These are phyloP conservation scores for Neoascia interrupta DNA, from an alignment of 2,888 invertebrate species.

Conservation along the genomic window DNA sequence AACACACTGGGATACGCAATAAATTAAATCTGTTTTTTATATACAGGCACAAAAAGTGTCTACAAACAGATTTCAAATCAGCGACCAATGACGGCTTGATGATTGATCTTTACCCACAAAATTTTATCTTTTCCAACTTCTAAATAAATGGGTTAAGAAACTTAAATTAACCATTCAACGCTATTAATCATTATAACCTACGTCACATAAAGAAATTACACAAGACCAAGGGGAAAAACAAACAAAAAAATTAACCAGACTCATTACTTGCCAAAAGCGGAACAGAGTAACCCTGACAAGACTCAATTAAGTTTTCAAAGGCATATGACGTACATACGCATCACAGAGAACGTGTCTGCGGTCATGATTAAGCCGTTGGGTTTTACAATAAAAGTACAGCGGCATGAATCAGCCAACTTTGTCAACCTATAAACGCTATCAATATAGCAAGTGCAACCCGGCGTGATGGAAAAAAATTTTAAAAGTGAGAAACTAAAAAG, in stretches of 20 bases:
- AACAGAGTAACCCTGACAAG: slow-evolving; percentile 14
- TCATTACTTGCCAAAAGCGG: not conserved
- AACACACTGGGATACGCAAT: too few relatives aligned
- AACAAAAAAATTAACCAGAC: slow-evolving; percentile 18
- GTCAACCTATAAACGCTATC: not conserved
- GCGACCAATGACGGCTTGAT: too few relatives aligned
- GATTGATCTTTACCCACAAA: too few relatives aligned
- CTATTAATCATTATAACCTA: not conserved
- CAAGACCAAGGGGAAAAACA: not conserved
- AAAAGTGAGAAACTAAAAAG: slow-evolving; percentile 8
- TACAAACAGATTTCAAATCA: too few relatives aligned
- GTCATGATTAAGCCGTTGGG: not conserved
- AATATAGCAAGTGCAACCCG: not conserved
- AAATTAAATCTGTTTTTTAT: too few relatives aligned
- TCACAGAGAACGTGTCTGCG: not conserved
- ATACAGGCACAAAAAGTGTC: too few relatives aligned
- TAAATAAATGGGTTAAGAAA: too few relatives aligned
- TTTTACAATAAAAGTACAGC: not conserved
- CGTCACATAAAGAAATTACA: slow-evolving; percentile 5
- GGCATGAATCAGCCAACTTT: too few relatives aligned
- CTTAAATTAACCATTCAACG: not conserved
- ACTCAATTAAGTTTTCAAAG: not conserved
- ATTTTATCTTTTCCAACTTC: too few relatives aligned
- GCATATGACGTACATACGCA: slow-evolving; percentile 10
- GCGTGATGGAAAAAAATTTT: not conserved